Conservation (phyloP, 2,888 invertebrate species). For the Acleris emargana region DNA sequence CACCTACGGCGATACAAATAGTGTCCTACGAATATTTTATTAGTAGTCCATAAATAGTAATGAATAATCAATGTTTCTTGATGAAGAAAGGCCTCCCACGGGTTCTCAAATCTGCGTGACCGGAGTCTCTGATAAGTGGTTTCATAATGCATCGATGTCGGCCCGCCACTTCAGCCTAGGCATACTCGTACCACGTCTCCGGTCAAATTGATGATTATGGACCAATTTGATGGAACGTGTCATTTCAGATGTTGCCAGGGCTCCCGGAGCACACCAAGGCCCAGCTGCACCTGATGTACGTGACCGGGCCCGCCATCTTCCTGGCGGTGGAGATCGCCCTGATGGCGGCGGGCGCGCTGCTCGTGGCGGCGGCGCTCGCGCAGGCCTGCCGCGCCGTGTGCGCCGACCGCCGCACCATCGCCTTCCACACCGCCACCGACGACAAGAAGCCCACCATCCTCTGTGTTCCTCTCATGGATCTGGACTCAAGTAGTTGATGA, state of each 20-base stretch:
- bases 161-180: too few species aligned
- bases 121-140: too few species aligned
- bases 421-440: slow-evolving; percentile 39
- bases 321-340: slow-evolving; percentile 45
- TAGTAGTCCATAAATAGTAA: too few species aligned
- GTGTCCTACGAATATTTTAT: too few species aligned
- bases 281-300: slow-evolving; percentile 52
- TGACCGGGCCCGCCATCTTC: slow-evolving; percentile 49
- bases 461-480: slow-evolving; percentile 32
- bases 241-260: slow-evolving; percentile 61
- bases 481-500: slow-evolving; percentile 19
- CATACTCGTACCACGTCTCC: too few species aligned
- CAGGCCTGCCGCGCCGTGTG: slow-evolving; percentile 41
- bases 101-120: too few species aligned
- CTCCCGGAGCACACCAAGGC: slow-evolving; percentile 48
- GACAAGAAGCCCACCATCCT: slow-evolving; percentile 38
- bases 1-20: too few species aligned
- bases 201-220: neutral
- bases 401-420: slow-evolving; percentile 40
- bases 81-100: too few species aligned
- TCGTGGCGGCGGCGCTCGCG: slow-evolving; percentile 43
- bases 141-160: too few species aligned
- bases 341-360: slow-evolving; percentile 46
- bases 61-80: too few species aligned
- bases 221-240: slow-evolving; percentile 2